A percentile compares a stretch with the other conserved stretches of the same genome.
Evolutionary conservation across 2,797 vertebrate species (phyloP).

Genomic region (Kryptopterus vitreolus): DNA sequence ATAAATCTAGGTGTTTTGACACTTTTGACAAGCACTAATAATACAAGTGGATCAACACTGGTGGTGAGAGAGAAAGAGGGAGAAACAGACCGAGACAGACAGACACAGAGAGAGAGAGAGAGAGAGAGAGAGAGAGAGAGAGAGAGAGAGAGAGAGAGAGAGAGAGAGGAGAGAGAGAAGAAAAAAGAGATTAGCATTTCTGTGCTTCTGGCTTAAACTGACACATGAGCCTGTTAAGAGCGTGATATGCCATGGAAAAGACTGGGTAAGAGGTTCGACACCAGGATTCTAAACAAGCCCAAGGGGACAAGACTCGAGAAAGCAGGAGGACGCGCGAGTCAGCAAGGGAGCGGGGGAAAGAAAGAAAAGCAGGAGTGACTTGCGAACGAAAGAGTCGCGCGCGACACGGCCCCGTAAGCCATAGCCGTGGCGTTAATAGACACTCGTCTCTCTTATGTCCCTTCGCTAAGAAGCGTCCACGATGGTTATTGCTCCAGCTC

Average conservation of each 20-base stretch:
- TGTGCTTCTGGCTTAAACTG: conserved; percentile 20
- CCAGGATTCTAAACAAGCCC: conserved; percentile 46
- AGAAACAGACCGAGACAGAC: conserved; percentile 3
- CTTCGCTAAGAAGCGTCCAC: conserved; percentile 18
- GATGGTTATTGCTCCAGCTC: conserved; percentile 41
- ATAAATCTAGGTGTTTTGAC: no score
- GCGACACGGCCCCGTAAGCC: background rate
- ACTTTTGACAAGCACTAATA: background rate
- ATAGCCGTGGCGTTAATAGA: conserved; percentile 1
- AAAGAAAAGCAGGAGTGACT: conserved; percentile 29
- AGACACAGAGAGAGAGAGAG: conserved; percentile 8
- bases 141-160: conserved; percentile 12
- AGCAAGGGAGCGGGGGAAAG: conserved; percentile 28
- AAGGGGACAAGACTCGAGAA: conserved; percentile 28
- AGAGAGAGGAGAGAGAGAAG: conserved; percentile 9
- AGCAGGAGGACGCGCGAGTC: conserved; percentile 1
- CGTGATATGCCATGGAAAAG: conserved; percentile 48
- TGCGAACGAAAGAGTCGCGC: background rate
- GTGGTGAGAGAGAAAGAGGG: background rate
- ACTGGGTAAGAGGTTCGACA: conserved; percentile 37
- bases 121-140: conserved; percentile 14
- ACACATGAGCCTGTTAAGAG: conserved; percentile 30
- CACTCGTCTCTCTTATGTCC: conserved; percentile 21
- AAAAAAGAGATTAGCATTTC: background rate
- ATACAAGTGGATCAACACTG: background rate